These are phyloP conservation scores for Chrysolina americana DNA, from an alignment of 2,888 invertebrate species.

Conservation along the genomic window DNA sequence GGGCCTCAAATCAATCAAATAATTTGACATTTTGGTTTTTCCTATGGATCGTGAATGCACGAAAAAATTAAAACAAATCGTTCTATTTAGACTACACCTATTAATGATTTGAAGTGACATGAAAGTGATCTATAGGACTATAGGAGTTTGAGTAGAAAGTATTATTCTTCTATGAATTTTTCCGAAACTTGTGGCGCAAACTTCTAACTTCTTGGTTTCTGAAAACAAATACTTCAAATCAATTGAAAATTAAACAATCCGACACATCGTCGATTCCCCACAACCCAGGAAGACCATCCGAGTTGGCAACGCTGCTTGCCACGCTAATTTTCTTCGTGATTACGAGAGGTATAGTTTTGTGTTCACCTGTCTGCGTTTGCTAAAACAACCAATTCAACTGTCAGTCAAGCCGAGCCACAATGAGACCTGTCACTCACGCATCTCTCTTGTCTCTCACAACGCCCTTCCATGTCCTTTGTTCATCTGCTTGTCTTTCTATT, in stretches of 20 bases:
- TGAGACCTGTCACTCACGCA: slow-evolving; percentile 67
- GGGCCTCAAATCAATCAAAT: too few species aligned
- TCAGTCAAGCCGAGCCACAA: slow-evolving; percentile 64
- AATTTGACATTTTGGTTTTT: too few species aligned
- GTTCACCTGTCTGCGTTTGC: slow-evolving; percentile 60
- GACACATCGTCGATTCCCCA: background rate
- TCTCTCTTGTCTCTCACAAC: slow-evolving; percentile 52
- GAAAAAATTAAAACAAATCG: too few species aligned
- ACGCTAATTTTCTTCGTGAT: slow-evolving; percentile 54
- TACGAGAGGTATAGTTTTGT: slow-evolving; percentile 52
- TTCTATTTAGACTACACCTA: too few species aligned
- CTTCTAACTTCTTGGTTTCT: background rate
- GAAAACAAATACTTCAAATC: too few species aligned
- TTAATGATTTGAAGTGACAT: too few species aligned
- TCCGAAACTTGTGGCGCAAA: background rate
- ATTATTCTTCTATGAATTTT: too few species aligned
- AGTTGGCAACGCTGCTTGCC: slow-evolving; percentile 24
- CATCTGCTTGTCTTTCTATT: slow-evolving; percentile 62
- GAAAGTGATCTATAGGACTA: too few species aligned
- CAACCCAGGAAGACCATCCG: background rate
- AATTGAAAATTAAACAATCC: too few species aligned
- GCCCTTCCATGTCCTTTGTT: slow-evolving; percentile 61
- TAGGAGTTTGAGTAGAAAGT: too few species aligned
- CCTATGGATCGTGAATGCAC: too few species aligned
- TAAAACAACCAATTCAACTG: slow-evolving; percentile 66